Percentiles rank a stretch among this genome's conserved stretches.
Evolutionary conservation across 2,113 vertebrate genomes (phyloP).

Genomic region (Herpetotheres cachinnans): DNA sequence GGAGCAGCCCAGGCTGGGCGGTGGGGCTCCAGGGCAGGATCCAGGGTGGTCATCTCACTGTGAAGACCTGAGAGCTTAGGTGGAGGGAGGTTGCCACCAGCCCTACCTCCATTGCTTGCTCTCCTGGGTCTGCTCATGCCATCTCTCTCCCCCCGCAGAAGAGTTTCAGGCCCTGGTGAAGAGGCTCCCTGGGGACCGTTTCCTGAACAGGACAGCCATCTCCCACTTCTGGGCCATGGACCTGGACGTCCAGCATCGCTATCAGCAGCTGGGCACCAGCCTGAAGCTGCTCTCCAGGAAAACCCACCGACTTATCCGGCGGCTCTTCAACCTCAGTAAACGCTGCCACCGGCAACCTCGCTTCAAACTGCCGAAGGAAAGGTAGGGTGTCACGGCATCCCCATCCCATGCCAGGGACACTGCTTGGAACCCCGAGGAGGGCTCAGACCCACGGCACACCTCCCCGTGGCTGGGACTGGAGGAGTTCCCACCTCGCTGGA

Average conservation of each 20-base stretch:
- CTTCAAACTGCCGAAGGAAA: constrained; percentile 89
- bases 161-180: constrained; percentile 92
- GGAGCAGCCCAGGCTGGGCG: background rate
- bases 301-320: constrained; percentile 85
- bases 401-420: rapidly evolving
- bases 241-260: constrained; percentile 84
- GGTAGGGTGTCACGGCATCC: constrained; percentile 67
- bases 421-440: rapidly evolving
- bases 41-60: background rate
- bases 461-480: background rate
- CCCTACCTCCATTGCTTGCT: rapidly evolving
- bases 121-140: rapidly evolving
- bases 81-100: background rate
- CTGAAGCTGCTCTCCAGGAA: constrained; percentile 84
- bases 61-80: rapidly evolving
- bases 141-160: constrained; percentile 68
- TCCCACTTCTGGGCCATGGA: constrained; percentile 91
- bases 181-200: constrained; percentile 84
- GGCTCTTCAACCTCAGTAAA: constrained; percentile 95
- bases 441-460: background rate
- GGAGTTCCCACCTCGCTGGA: background rate
- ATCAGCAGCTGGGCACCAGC: constrained; percentile 84
- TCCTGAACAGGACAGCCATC: constrained; percentile 87
- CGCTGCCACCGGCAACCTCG: constrained; percentile 89
- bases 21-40: background rate